Conservation (phyloP, 2,797 vertebrate genomes). For the Euthynnus affinis region DNA sequence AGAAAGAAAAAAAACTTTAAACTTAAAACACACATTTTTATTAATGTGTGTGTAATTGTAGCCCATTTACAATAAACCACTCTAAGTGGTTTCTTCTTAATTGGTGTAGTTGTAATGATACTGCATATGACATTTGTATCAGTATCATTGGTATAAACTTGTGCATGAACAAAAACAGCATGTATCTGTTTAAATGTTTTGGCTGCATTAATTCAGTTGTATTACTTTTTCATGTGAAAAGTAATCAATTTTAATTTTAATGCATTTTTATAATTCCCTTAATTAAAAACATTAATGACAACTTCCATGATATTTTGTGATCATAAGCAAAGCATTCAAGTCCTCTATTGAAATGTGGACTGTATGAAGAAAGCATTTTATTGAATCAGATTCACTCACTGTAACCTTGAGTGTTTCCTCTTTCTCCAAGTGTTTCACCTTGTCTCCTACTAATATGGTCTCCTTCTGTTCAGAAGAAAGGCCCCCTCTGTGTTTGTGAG, state of each 20-base stretch:
- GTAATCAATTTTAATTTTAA: conserved; percentile 35
- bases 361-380: conserved; percentile 55
- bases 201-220: conserved; percentile 1
- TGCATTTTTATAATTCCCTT: conserved; percentile 25
- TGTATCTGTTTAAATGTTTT: conserved; percentile 23
- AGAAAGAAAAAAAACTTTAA: background rate
- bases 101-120: conserved; percentile 19
- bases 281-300: conserved; percentile 20
- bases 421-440: conserved; percentile 13
- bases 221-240: conserved; percentile 44
- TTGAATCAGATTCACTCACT: conserved; percentile 24
- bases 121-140: conserved; percentile 20
- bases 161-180: conserved; percentile 66
- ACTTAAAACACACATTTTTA: conserved; percentile 40
- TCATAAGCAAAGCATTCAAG: conserved; percentile 58
- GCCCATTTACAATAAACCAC: background rate
- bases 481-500: conserved; percentile 44
- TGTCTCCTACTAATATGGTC: conserved; percentile 73
- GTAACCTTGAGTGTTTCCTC: conserved; percentile 32
- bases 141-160: conserved; percentile 37
- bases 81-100: background rate
- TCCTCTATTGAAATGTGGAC: conserved; percentile 46
- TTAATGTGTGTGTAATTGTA: conserved; percentile 35
- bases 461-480: conserved; percentile 77
- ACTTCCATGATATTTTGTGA: conserved; percentile 44